Evolutionary conservation across 2,113 vertebrate genomes (phyloP), one percentile per base, ranked within the genome.

Genomic region (Atherinomorus stipes): DNA sequence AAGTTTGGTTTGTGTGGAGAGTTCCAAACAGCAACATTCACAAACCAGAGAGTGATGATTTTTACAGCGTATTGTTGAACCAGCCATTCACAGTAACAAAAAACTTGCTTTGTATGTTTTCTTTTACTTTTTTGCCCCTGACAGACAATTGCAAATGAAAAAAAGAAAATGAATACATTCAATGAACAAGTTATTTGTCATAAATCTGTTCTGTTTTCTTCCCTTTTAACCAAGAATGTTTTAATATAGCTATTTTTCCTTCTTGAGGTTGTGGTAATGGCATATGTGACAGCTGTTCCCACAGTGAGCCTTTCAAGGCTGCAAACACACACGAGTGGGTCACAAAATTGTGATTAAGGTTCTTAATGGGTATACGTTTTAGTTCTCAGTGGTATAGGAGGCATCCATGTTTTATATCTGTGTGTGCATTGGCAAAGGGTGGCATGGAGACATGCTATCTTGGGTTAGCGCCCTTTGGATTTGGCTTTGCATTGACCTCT

Each of bases 401-500:
- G 51, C 54, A 38, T 53, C 49, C 7, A 4, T 45, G 23, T 64
- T 60, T 65, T 78, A 71, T 52, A 64, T 63, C 37, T 54, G 22
- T 59, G 64, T 71, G 63, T 61, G 54, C 25, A 34, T 50, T 73
- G 62, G 64, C 81, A 59, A 82, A 87, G 86, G 85, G 84, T 85
- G 84, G 25, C 31, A 68, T 74, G 74, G 81, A 84, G 52, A 49
- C 42, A 44, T 78, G 77, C 71, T 85, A 67, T 53, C 42, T 60
- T 57, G 10, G 0, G 42, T 85, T n/a, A 80, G 62, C 53, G 51
- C 73, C 78, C 71, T 77, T 76, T 83, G 80, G 67, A 81, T 86
- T 79, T 86, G 85, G 83, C 84, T 86, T 76, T 26, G 44, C 18
- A 40, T 81, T 92, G 90, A 91, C 90, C 92, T 92, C 90, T 92